Evolutionary conservation across 2,888 invertebrate genomes (phyloP).

Genomic region (Andrena chrysosceles): DNA sequence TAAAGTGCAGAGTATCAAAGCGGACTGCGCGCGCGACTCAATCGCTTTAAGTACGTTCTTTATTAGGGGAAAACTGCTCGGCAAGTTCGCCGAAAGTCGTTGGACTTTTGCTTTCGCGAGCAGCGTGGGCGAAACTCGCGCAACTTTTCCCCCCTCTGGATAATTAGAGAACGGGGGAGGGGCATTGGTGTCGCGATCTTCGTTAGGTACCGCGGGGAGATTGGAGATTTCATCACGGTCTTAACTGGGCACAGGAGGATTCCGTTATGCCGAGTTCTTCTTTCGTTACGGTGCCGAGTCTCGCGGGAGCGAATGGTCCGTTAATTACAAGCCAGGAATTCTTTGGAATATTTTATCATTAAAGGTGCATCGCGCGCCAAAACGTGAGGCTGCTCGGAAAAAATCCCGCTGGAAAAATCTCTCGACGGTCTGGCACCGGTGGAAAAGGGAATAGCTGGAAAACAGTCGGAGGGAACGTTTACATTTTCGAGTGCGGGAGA

Average conservation of each 20-base stretch:
- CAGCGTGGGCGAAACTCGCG: conserved; percentile 1
- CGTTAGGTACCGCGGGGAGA: conserved; percentile 21
- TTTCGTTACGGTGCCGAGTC: neutral
- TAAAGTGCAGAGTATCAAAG: conserved; percentile 42
- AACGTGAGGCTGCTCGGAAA: neutral
- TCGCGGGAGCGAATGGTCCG: conserved; percentile 1
- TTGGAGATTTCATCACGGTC: conserved; percentile 24
- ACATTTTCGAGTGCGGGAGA: neutral
- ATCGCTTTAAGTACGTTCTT: conserved; percentile 51
- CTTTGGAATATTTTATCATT: neutral
- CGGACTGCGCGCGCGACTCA: conserved; percentile 32
- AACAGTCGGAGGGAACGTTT: conserved; percentile 9
- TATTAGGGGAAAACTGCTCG: conserved; percentile 48
- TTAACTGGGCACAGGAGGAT: conserved; percentile 20
- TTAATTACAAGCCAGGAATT: conserved; percentile 7
- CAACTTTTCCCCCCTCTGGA: neutral
- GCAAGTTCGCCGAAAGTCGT: conserved; percentile 40
- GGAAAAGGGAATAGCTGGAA: neutral
- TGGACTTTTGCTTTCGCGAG: neutral
- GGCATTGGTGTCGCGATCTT: neutral
- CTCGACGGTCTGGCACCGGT: neutral
- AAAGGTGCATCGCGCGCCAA: neutral
- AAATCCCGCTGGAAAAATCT: conserved; percentile 1
- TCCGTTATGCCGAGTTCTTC: conserved; percentile 5
- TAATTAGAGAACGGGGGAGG: conserved; percentile 22